These are phyloP conservation scores for Ceramica pisi DNA, from an alignment of 2,888 invertebrate genomes.

Conservation along the genomic window DNA sequence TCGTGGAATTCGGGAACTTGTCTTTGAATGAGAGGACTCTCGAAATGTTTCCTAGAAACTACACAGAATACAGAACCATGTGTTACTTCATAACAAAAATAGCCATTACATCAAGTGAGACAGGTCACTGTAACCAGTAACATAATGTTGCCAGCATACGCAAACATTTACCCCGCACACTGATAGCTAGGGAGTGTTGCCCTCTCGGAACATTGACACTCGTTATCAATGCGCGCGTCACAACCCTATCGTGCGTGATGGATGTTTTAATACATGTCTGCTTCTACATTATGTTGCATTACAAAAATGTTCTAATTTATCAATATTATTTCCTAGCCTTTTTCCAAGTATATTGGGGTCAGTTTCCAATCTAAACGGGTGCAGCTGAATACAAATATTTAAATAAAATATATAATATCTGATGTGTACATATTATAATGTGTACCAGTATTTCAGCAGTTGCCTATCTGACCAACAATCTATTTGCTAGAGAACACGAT, in stretches of 20 bases:
- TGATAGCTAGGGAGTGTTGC: constrained; percentile 40
- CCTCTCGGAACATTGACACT: constrained; percentile 53
- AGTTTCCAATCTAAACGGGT: too few species aligned
- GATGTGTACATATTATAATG: too few species aligned
- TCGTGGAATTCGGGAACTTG: neutral
- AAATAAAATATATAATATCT: too few species aligned
- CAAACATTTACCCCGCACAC: constrained; percentile 31
- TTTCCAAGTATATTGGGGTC: too few species aligned
- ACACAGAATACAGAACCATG: neutral
- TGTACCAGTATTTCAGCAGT: too few species aligned
- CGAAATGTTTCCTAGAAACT: neutral
- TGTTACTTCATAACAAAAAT: neutral
- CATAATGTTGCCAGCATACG: constrained; percentile 10
- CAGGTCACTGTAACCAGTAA: constrained; percentile 9
- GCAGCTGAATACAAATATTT: too few species aligned
- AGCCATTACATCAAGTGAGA: constrained; percentile 11
- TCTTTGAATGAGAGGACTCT: neutral
- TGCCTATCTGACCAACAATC: too few species aligned
- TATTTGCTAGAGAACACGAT: too few species aligned
- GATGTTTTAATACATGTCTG: constrained; percentile 30
- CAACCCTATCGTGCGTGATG: constrained; percentile 25
- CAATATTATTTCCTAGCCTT: too few species aligned
- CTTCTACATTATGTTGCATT: constrained; percentile 3
- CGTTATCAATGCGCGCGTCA: constrained; percentile 38
- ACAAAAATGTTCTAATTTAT: neutral